Evolutionary conservation across 2,888 invertebrate genomes (phyloP).

Genomic region (Tenthredo scrophulariae): DNA sequence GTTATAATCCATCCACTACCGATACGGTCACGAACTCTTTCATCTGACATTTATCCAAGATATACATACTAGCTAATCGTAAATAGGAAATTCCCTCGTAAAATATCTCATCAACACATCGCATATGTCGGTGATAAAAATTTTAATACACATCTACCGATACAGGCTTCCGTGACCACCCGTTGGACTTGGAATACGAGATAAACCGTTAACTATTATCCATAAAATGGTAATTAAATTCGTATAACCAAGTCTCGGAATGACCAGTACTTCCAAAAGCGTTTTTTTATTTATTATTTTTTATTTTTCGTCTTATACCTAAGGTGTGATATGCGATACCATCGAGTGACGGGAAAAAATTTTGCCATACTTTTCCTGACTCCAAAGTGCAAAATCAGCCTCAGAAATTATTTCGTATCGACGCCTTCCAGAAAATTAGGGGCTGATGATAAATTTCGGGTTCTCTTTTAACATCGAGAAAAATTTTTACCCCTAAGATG

Average conservation of each 20-base stretch:
- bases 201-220: conserved; percentile 5
- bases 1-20: conserved; percentile 29
- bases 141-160: neutral
- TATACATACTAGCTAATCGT: neutral
- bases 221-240: neutral
- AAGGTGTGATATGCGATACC: too few relatives aligned
- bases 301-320: neutral
- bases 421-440: neutral
- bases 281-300: neutral
- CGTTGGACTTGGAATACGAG: neutral
- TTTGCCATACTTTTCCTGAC: neutral
- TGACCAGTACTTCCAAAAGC: neutral
- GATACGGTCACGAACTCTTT: conserved; percentile 39
- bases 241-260: neutral
- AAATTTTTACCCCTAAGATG: neutral
- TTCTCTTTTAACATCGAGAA: neutral
- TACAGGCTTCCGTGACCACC: neutral
- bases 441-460: neutral
- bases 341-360: neutral
- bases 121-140: conserved; percentile 6
- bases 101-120: conserved; percentile 39
- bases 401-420: neutral
- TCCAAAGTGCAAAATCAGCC: neutral
- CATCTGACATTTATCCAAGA: conserved; percentile 23
- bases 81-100: conserved; percentile 7